phyloP scores from a whole-genome alignment of 1,140 invertebrate genomes.

The Zaprionus vittiger region DNA sequence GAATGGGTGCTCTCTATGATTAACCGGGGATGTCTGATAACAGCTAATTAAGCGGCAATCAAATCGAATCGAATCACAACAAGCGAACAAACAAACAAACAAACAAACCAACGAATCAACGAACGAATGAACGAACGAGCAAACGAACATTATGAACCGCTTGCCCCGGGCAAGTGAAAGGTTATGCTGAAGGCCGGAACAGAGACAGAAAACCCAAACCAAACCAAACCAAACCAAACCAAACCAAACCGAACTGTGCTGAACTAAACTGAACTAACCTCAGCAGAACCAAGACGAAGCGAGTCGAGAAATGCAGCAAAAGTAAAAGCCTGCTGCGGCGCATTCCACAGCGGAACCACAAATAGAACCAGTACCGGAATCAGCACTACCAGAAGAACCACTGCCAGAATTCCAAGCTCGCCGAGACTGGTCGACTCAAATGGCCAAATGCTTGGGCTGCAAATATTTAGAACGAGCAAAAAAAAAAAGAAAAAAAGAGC shows the following conservation, averaged over 20 bases:
- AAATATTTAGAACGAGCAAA: conserved; percentile 61
- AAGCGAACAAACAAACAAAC: conserved; percentile 36
- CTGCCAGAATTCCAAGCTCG: background rate
- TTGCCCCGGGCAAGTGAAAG: conserved; percentile 59
- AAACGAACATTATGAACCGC: conserved; percentile 32
- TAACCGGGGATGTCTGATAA: conserved; percentile 61
- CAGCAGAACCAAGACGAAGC: background rate
- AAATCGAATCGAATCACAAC: conserved; percentile 52
- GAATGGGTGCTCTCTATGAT: conserved; percentile 50
- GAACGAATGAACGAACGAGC: conserved; percentile 17
- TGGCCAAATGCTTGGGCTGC: conserved; percentile 34
- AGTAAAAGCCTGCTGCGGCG: conserved; percentile 44
- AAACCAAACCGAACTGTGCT: background rate
- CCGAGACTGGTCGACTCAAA: conserved; percentile 3
- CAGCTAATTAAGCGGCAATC: conserved; percentile 71
- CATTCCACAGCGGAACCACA: background rate
- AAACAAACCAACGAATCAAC: conserved; percentile 17
- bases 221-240: background rate
- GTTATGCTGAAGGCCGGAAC: conserved; percentile 43
- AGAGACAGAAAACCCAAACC: background rate
- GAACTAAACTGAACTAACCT: conserved; percentile 11
- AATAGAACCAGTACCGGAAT: conserved; percentile 14
- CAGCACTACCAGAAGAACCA: background rate
- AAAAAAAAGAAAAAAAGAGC: conserved; percentile 27
- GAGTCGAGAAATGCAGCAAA: conserved; percentile 25